These are phyloP conservation scores for Prenolepis imparis DNA, from an alignment of 2,888 invertebrate genomes.

Conservation along the genomic window DNA sequence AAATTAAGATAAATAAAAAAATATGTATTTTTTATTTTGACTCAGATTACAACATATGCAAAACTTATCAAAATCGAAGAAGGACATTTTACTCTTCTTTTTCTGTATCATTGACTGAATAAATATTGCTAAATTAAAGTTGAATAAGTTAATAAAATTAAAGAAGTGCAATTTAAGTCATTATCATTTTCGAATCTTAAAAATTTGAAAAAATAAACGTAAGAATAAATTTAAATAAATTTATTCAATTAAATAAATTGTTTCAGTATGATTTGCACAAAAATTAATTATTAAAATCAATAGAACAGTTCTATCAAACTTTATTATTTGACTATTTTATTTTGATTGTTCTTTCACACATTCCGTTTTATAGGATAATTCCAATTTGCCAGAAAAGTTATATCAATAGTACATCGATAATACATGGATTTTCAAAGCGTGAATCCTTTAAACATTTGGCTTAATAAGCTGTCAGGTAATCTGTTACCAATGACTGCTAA, in stretches of 20 bases:
- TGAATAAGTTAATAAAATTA: not conserved
- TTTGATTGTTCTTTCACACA: not conserved
- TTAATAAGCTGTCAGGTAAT: conserved; percentile 73
- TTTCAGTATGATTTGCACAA: not conserved
- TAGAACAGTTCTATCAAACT: not conserved
- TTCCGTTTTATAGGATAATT: not conserved
- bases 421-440: conserved; percentile 68
- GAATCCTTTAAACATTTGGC: conserved; percentile 65
- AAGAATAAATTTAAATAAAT: not conserved
- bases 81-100: no score
- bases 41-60: no score
- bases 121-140: no score
- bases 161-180: not conserved
- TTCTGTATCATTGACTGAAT: not conserved
- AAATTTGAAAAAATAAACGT: not conserved
- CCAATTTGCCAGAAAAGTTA: not conserved
- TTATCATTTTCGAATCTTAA: not conserved
- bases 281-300: not conserved
- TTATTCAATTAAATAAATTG: no score
- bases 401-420: not conserved
- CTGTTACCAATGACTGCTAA: conserved; percentile 64
- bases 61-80: no score
- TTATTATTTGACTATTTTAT: not conserved
- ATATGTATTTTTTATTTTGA: no score
- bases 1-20: no score